Percentiles rank a stretch among this genome's conserved stretches.
These are phyloP conservation scores for Meleagris gallopavo DNA, from an alignment of 2,113 vertebrate genomes.

Conservation along the genomic window DNA sequence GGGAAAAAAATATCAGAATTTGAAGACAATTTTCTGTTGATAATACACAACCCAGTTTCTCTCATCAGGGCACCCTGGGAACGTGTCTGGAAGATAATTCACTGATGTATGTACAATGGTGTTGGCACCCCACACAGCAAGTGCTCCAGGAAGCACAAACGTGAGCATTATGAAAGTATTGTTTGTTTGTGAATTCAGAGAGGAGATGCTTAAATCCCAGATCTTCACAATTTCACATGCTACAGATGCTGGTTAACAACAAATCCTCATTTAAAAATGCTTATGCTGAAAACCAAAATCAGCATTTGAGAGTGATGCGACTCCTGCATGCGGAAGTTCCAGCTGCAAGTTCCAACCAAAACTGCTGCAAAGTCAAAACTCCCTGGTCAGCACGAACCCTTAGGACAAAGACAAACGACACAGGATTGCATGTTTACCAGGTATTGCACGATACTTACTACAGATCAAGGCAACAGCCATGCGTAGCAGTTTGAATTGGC, in stretches of 20 bases:
- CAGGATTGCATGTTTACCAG: neutral
- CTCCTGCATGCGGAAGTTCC: neutral
- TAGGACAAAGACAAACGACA: neutral
- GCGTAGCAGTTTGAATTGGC: constrained; percentile 96
- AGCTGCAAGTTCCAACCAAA: constrained; percentile 26
- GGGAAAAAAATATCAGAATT: neutral
- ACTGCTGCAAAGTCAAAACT: constrained; percentile 18
- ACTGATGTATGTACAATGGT: neutral
- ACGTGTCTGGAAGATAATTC: neutral
- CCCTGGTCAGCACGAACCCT: neutral
- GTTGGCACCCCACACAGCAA: neutral
- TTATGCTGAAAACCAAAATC: neutral
- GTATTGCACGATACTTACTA: constrained; percentile 85
- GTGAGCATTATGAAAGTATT: neutral
- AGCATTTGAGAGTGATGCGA: neutral
- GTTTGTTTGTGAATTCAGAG: neutral
- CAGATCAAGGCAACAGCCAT: constrained; percentile 97
- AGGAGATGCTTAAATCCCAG: neutral
- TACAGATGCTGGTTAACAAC: neutral
- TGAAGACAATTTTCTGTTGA: neutral
- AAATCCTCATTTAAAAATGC: neutral
- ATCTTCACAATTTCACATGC: neutral
- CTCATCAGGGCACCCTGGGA: neutral
- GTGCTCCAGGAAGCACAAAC: neutral
- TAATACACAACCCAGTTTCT: neutral